phyloP scores from a whole-genome alignment of 1,140 invertebrate species.

The Zaprionus vittiger region DNA sequence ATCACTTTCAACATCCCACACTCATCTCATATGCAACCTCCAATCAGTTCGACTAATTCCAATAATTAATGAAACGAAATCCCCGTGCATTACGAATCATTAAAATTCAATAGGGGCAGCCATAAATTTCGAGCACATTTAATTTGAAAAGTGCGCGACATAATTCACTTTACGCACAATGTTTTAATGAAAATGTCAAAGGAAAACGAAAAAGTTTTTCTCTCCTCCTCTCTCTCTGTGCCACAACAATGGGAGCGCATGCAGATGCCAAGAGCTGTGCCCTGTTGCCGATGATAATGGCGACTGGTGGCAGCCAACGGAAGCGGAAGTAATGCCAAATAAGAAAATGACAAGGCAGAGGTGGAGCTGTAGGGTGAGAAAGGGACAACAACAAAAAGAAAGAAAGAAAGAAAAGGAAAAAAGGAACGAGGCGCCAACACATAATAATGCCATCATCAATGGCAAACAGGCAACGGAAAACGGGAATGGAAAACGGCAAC shows the following conservation, averaged over 20 bases:
- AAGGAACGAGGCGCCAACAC: constrained; percentile 70
- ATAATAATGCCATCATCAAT: constrained; percentile 79
- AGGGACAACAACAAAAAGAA: constrained; percentile 31
- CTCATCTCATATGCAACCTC: neutral
- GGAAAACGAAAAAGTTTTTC: constrained; percentile 57
- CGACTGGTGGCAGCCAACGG: constrained; percentile 56
- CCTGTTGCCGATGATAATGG: constrained; percentile 35
- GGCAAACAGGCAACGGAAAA: constrained; percentile 53
- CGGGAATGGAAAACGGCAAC: constrained; percentile 47
- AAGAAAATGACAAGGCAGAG: constrained; percentile 30
- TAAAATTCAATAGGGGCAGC: constrained; percentile 73
- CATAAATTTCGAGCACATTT: constrained; percentile 71
- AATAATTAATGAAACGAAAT: constrained; percentile 65
- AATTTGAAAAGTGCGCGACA: constrained; percentile 69
- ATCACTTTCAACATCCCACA: neutral
- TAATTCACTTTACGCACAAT: constrained; percentile 70
- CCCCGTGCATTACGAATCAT: constrained; percentile 60
- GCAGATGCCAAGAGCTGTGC: constrained; percentile 7
- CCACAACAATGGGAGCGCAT: neutral
- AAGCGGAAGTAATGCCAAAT: constrained; percentile 79
- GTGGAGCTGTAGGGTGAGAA: constrained; percentile 29
- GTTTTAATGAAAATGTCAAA: constrained; percentile 59
- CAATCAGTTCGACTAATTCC: constrained; percentile 26
- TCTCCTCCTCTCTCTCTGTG: neutral
- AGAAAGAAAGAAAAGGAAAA: constrained; percentile 36